A percentile compares a stretch with the other conserved stretches of the same genome.
phyloP scores from a whole-genome alignment of 1,140 invertebrate species.

The Drosophila pseudoananassae region DNA sequence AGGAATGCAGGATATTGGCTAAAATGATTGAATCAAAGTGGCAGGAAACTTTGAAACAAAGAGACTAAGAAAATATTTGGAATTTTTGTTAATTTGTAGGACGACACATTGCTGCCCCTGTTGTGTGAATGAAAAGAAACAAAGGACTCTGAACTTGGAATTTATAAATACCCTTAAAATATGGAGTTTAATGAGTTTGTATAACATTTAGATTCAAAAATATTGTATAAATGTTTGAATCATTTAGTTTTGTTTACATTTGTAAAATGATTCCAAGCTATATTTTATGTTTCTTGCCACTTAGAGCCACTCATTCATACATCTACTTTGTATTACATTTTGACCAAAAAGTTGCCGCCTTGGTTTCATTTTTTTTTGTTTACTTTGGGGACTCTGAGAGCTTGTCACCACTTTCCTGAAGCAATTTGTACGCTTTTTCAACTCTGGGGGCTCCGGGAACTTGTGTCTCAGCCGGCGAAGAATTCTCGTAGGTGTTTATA shows the following conservation, averaged over 20 bases:
- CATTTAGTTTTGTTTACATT: not conserved
- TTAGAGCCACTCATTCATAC: slow-evolving; percentile 28
- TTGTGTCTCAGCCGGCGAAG: slow-evolving; percentile 52
- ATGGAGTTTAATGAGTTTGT: not conserved
- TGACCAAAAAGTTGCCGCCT: slow-evolving; percentile 3
- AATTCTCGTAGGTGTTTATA: slow-evolving; percentile 80
- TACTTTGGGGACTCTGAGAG: slow-evolving; percentile 36
- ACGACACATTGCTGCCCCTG: slow-evolving; percentile 73
- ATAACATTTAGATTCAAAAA: not conserved
- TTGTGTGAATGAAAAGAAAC: slow-evolving; percentile 14
- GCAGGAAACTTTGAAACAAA: slow-evolving; percentile 29
- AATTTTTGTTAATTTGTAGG: slow-evolving; percentile 82
- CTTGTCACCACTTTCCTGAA: slow-evolving; percentile 77
- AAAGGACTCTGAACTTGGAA: not conserved
- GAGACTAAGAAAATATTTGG: slow-evolving; percentile 63
- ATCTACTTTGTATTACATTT: slow-evolving; percentile 53
- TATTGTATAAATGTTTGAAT: not conserved
- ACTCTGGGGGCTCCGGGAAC: slow-evolving; percentile 45
- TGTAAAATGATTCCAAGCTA: not conserved
- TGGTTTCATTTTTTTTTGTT: slow-evolving; percentile 19
- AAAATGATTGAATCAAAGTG: slow-evolving; percentile 66
- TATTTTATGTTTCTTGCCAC: not conserved
- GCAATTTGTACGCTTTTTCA: slow-evolving; percentile 79
- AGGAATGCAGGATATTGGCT: slow-evolving; percentile 8
- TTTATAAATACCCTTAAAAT: slow-evolving; percentile 10